Evolutionary conservation across 2,888 invertebrate genomes (phyloP), one percentile per base, ranked within the genome.

Genomic region (Hofmannophila pseudospretella): DNA sequence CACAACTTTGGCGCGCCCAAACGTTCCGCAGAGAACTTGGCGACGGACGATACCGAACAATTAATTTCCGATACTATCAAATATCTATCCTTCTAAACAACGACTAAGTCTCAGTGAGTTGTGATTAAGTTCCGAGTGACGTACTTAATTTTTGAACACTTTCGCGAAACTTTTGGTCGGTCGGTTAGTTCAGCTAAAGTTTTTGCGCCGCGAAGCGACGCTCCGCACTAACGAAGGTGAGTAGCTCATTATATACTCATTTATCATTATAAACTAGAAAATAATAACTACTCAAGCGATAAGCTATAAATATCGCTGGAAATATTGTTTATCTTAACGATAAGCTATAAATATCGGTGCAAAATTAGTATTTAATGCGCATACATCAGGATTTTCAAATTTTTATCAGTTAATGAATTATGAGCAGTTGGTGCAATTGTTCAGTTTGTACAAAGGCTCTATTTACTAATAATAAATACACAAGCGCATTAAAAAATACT

Each of bases 1-100:
- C 85, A 85, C 67, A 82, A 85, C 77, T 84, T 85, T 80, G 72
- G 69, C 81, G 82, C 79, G 78, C 66, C 69, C 72, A 71, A 75
- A 68, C 81, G 76, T 67, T 70, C 71, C 60, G 61, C 71, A 57
- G 69, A 76, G 70, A 64, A 74, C 63, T 67, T 59, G 59, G 61
- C 58, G 63, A 61, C 55, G 41, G 47, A 49, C 53, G 43, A 52
- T 50, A 59, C 46, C 39, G 43, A 40, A 36, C 46, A 41, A 55
- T 38, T 49, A 47, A 47, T 50, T 53, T 52, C 44, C 45, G 44
- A 39, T 39, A 42, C 38, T 10, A 34, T 31, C 55, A 42, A 38
- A 32, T 44, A 34, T 41, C 20, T 20, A 20, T 20, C 35, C 13
- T 41, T 49, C 42, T 51, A 59, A 54, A 55, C 35, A 32, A 47